These are phyloP conservation scores for Rhinoderma darwinii DNA, from an alignment of 2,113 vertebrate genomes.

Conservation along the genomic window DNA sequence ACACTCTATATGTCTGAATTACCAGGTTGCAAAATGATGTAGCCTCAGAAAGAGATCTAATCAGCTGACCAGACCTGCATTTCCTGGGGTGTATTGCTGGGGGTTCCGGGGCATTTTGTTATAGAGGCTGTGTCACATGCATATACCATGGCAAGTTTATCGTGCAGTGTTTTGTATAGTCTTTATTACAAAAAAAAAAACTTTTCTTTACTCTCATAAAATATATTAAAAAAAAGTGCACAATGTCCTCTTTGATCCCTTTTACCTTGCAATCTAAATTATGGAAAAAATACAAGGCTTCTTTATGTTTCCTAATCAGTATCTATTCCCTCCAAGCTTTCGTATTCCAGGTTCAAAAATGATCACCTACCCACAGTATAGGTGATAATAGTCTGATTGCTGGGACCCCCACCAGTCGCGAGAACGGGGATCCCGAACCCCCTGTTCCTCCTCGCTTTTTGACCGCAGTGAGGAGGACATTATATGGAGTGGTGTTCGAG, in stretches of 20 bases:
- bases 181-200: background rate
- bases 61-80: conserved; percentile 25
- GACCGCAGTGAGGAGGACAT: no score
- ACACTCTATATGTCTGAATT: conserved; percentile 22
- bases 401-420: no score
- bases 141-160: background rate
- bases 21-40: conserved; percentile 18
- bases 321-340: background rate
- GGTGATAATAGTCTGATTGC: no score
- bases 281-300: background rate
- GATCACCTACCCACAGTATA: no score
- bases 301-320: background rate
- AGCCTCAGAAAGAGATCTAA: conserved; percentile 11
- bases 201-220: background rate
- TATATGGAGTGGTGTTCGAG: no score
- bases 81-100: background rate
- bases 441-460: no score
- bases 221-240: background rate
- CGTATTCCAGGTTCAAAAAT: no score
- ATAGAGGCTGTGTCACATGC: background rate
- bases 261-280: background rate
- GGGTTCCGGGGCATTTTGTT: background rate
- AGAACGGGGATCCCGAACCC: no score
- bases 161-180: background rate
- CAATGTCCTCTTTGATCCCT: background rate